Evolutionary conservation across 2,888 invertebrate species (phyloP).

Genomic region (Diarsia brunnea): DNA sequence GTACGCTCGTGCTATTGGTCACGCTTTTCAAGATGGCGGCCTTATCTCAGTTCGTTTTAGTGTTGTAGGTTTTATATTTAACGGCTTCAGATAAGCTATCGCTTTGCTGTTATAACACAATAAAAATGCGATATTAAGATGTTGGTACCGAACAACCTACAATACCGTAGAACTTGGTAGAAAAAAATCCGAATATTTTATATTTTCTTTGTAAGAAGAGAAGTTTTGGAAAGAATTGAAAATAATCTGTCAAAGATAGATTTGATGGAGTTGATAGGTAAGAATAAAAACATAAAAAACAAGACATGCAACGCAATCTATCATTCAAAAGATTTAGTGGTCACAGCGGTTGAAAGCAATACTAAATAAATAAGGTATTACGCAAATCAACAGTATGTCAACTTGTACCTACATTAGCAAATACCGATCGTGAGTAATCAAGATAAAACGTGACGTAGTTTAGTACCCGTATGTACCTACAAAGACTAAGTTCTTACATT

Average conservation of each 20-base stretch:
- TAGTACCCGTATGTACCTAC: constrained; percentile 25
- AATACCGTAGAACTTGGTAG: not conserved
- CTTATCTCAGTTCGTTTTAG: constrained; percentile 83
- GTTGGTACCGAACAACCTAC: constrained; percentile 10
- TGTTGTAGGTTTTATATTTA: constrained; percentile 80
- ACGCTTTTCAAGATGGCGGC: constrained; percentile 86
- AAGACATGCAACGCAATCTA: not conserved
- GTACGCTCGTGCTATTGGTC: constrained; percentile 83
- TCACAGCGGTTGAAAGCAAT: constrained; percentile 44
- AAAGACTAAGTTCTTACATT: constrained; percentile 11
- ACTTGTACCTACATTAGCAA: constrained; percentile 49
- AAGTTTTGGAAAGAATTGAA: not conserved
- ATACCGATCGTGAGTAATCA: constrained; percentile 61
- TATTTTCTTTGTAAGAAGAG: not conserved
- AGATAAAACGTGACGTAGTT: constrained; percentile 55
- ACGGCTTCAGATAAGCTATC: constrained; percentile 80
- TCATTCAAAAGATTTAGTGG: no score
- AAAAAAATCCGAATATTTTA: not conserved
- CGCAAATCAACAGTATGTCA: constrained; percentile 44
- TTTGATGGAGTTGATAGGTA: not conserved
- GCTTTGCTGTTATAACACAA: constrained; percentile 68
- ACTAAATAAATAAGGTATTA: constrained; percentile 45
- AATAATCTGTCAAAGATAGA: not conserved
- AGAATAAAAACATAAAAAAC: not conserved
- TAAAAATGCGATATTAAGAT: constrained; percentile 55